Percentiles rank a stretch among this genome's conserved stretches.
Evolutionary conservation across 2,888 invertebrate genomes (phyloP).

Genomic region (Nemotelus nigrinus): DNA sequence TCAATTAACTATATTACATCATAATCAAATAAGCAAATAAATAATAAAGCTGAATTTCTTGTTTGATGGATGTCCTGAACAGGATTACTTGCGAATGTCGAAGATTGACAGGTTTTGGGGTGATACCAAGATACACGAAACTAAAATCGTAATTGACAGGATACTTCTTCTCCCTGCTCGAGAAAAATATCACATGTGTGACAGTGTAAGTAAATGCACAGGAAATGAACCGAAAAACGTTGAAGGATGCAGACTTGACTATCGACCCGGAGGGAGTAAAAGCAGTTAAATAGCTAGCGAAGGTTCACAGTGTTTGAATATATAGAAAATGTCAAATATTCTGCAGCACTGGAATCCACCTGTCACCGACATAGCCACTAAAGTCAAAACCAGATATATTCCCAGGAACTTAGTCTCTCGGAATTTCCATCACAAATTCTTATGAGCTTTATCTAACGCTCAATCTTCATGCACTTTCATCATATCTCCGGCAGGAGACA

Average conservation of each 20-base stretch:
- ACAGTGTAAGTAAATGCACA: not conserved
- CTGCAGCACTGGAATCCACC: too few relatives aligned
- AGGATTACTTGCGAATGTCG: slow-evolving; percentile 32
- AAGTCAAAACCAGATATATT: too few relatives aligned
- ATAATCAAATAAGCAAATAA: slow-evolving; percentile 50
- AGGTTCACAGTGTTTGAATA: not conserved
- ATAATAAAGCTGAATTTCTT: slow-evolving; percentile 32
- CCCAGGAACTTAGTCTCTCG: too few relatives aligned
- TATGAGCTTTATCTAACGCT: too few relatives aligned
- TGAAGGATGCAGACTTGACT: not conserved
- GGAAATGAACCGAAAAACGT: not conserved
- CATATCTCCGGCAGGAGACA: too few relatives aligned
- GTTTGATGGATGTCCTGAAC: slow-evolving; percentile 35
- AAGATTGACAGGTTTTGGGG: slow-evolving; percentile 17
- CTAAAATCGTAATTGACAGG: slow-evolving; percentile 34
- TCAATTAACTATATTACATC: slow-evolving; percentile 50
- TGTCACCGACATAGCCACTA: too few relatives aligned
- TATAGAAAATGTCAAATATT: too few relatives aligned
- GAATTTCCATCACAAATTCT: too few relatives aligned
- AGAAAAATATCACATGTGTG: not conserved
- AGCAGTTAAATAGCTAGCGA: not conserved
- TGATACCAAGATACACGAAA: not conserved
- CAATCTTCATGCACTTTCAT: too few relatives aligned
- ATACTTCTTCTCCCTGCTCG: slow-evolving; percentile 8
- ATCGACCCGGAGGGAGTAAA: not conserved